Base-by-base conservation (phyloP, 1,140 invertebrate genomes). In the Cydia splendana region DNA sequence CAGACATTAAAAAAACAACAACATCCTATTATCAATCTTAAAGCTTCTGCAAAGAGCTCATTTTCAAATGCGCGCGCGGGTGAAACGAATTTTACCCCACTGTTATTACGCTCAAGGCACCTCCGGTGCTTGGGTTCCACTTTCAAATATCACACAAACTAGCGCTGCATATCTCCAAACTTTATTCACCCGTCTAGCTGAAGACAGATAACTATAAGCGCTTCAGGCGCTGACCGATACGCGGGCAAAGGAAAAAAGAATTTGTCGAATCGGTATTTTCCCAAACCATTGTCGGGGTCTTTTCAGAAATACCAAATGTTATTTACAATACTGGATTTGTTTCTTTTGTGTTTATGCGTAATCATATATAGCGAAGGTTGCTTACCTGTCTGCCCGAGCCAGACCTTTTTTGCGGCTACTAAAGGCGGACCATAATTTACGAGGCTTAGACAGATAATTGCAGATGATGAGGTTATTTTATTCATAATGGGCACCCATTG, bases 361-460 rank as follows among this genome's bases (percentile, higher is more conserved):
- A 38, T 71, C 67, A 38, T 71, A 71, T 71, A 71, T 71, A 71
- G 65, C 65, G 12, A n/a, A 69, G 34, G 67, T 83, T 81, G 79
- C 77, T 75, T 73, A 53, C 76, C 71, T 79, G 53, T 73, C 28
- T n/a, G 65, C 73, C 76, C 53, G 69, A 78, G 77, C 78, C 79
- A 80, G 67, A 84, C 81, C 75, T 85, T 84, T 81, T 84, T 82
- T 79, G 77, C 80, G 78, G 80, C 74, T 78, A 79, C 74, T 78
- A 80, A 82, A 87, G 82, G 82, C 79, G 83, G 81, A 80, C 71
- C 82, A 76, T 89, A 86, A 88, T 76, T 85, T 87, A 87, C 85
- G 80, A 87, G 86, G 85, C 84, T 80, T 84, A 81, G 81, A 80
- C 78, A 81, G 82, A 84, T 89, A 88, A 89, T 89, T 87, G 85